Conservation (phyloP, 2,888 invertebrate genomes). For the Callimorpha dominula region DNA sequence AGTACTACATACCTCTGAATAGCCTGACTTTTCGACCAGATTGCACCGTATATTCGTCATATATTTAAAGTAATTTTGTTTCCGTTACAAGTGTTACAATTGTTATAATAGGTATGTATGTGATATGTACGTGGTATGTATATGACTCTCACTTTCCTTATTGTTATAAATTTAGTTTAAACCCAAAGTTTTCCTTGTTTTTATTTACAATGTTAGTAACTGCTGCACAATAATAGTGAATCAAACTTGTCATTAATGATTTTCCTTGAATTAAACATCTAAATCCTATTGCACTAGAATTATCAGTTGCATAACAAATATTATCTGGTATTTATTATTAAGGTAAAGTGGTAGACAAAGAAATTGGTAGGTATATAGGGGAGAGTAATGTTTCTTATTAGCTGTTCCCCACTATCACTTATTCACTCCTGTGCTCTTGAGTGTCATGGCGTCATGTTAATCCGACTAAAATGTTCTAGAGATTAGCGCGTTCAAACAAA, state of each 20-base stretch:
- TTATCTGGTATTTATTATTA: neutral
- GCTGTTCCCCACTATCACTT: neutral
- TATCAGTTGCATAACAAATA: neutral
- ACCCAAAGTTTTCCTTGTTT: neutral
- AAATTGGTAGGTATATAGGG: too few relatives aligned
- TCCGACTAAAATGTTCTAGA: too few relatives aligned
- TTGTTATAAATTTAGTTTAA: neutral
- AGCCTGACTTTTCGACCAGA: too few relatives aligned
- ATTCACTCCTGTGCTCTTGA: neutral
- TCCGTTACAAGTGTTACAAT: too few relatives aligned
- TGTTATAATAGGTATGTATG: too few relatives aligned
- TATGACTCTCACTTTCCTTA: too few relatives aligned
- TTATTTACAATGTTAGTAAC: neutral
- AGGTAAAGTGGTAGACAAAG: neutral
- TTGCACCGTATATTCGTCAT: too few relatives aligned
- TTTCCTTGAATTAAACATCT: neutral
- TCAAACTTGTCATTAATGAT: neutral
- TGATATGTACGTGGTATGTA: too few relatives aligned
- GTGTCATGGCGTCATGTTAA: too few relatives aligned
- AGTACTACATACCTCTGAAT: too few relatives aligned
- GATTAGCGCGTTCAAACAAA: too few relatives aligned
- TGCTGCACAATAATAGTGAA: neutral
- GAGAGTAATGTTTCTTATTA: neutral
- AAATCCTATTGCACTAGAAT: neutral
- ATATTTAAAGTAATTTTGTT: too few relatives aligned